A percentile compares a stretch with the other conserved stretches of the same genome.
phyloP scores from a whole-genome alignment of 2,797 vertebrate species.

The Cyclura pinguis region DNA sequence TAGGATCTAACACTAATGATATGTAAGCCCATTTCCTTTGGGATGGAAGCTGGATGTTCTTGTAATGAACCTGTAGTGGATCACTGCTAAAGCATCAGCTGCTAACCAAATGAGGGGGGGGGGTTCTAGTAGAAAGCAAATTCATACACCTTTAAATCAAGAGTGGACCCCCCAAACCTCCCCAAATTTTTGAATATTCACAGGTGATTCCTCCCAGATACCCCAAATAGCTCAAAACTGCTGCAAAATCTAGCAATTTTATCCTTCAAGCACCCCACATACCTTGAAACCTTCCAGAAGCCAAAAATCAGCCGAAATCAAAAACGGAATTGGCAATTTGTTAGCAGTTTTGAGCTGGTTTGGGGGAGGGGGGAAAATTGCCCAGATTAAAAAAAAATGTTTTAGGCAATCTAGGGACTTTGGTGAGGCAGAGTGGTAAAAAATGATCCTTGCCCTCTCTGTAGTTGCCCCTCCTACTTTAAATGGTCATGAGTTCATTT shows the following conservation, averaged over 20 bases:
- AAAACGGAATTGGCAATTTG: too few species aligned
- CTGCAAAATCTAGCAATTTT: too few species aligned
- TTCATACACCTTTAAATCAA: not conserved
- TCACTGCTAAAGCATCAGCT: too few species aligned
- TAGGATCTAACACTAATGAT: not conserved
- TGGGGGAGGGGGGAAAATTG: too few species aligned
- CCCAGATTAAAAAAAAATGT: too few species aligned
- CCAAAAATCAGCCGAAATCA: too few species aligned
- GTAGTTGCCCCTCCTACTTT: not conserved
- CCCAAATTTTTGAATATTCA: not conserved
- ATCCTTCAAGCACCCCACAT: not conserved
- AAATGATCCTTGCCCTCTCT: too few species aligned
- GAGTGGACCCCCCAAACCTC: not conserved
- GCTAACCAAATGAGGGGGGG: not conserved
- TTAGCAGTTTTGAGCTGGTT: too few species aligned
- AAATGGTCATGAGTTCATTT: not conserved
- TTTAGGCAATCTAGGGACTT: too few species aligned
- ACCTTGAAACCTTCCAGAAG: not conserved
- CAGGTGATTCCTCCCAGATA: too few species aligned
- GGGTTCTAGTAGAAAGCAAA: not conserved
- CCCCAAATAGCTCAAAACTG: too few species aligned
- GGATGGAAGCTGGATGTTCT: constrained; percentile 13
- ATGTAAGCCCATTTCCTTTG: constrained; percentile 36
- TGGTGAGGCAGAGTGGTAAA: too few species aligned
- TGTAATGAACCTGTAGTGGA: not conserved